Evolutionary conservation across 2,888 invertebrate genomes (phyloP), one percentile per base, ranked within the genome.

Genomic region (Empis livida): DNA sequence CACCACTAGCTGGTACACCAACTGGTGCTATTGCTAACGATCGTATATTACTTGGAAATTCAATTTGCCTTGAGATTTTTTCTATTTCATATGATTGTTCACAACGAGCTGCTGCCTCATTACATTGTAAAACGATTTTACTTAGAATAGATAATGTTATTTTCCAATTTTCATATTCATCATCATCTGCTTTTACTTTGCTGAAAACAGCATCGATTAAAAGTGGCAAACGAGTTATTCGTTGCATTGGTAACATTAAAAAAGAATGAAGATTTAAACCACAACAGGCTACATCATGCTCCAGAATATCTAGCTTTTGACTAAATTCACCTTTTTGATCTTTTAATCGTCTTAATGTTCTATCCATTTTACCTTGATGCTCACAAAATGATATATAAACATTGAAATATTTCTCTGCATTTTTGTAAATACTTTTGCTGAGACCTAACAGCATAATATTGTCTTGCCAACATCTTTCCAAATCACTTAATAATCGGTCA

Each of bases 221-320:
- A 49, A 83, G 69, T 15, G 82, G 83, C 65, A 82, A 77, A 49
- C 95, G 79, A 3, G 96, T 97, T 56, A 96, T 85, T 57, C 97
- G 76, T 72, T 97, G 97, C 95, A 97, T 96, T 41, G 97, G 97
- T 57, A 97, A 75, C 86, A 96, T 87, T 55, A 97, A 77, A 72
- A 97, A 97, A 47, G 95, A 95, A 70, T 92, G 87, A 59, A 97
- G 77, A 15, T 68, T 77, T 61, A 61, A 70, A 20, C 68, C 64
- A 49, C 67, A 69, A 39, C 67, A 66, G 14, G 56, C 54, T 17
- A 63, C 53, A 57, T 60, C 67, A 4, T 61, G 53, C 51, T 69
- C 69, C 16, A 69, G 55, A 8, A 59, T 49, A 15, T 68, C 66
- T 32, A 69, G 44, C 14, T 62, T 63, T 52, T 68, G 66, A 35